These are phyloP conservation scores for Polyploca ridens DNA, from an alignment of 2,888 invertebrate genomes.

Conservation along the genomic window DNA sequence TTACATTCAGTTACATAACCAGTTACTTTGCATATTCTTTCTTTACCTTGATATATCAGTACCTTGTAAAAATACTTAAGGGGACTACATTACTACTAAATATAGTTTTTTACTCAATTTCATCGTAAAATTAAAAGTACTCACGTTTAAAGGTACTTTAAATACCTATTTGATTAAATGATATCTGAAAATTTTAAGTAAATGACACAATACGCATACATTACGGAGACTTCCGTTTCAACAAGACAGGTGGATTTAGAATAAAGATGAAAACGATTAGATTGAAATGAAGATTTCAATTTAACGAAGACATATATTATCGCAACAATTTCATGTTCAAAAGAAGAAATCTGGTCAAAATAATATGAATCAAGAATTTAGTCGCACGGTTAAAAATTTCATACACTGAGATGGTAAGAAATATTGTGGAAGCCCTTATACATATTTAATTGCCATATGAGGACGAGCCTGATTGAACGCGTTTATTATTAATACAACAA, in stretches of 20 bases:
- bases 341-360: background rate
- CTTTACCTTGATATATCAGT: constrained; percentile 9
- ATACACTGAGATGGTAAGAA: constrained; percentile 35
- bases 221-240: constrained; percentile 25
- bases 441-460: constrained; percentile 70
- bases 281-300: background rate
- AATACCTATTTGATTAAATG: too few relatives aligned
- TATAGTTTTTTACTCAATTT: background rate
- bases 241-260: constrained; percentile 27
- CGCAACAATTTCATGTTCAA: background rate
- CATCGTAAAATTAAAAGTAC: too few relatives aligned
- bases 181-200: background rate
- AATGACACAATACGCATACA: constrained; percentile 8
- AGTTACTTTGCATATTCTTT: constrained; percentile 12
- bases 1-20: background rate
- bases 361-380: background rate
- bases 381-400: constrained; percentile 9
- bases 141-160: too few relatives aligned
- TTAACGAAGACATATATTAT: too few relatives aligned
- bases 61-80: background rate
- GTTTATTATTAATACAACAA: constrained; percentile 71
- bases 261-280: constrained; percentile 18
- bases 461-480: constrained; percentile 65
- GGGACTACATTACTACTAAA: background rate
- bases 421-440: constrained; percentile 47